Percentiles rank a stretch among this genome's conserved stretches.
Evolutionary conservation across 1,140 invertebrate genomes (phyloP).

Genomic region (Drosophila sturtevanti): DNA sequence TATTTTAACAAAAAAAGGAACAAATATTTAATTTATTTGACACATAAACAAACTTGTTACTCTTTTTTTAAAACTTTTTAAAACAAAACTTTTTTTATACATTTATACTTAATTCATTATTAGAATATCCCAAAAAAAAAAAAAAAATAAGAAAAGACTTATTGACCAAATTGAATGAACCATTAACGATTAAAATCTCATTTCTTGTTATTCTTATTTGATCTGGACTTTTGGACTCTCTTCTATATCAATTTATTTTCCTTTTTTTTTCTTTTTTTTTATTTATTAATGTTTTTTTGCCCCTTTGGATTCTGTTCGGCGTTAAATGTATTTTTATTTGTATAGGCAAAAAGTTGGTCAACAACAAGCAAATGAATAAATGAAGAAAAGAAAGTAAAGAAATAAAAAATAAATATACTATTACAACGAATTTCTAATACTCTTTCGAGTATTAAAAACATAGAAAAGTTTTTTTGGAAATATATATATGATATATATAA

Average conservation of each 20-base stretch:
- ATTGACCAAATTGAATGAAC: no score
- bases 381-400: neutral
- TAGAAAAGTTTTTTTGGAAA: neutral
- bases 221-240: neutral
- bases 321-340: constrained; percentile 49
- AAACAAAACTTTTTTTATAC: no score
- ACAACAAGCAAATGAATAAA: constrained; percentile 50
- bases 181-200: no score
- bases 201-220: no score
- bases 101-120: no score
- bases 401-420: constrained; percentile 15
- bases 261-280: neutral
- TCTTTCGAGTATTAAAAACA: neutral
- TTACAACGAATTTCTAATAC: constrained; percentile 7
- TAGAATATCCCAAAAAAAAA: no score
- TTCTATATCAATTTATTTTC: neutral
- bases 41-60: no score
- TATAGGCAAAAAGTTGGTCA: constrained; percentile 39
- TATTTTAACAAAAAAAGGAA: no score
- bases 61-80: no score
- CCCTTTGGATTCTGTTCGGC: constrained; percentile 2
- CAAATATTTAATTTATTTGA: no score
- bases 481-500: no score
- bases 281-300: constrained; percentile 6
- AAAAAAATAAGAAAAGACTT: no score